Percentiles rank a stretch among this genome's conserved stretches.
These are phyloP conservation scores for Bombycilla garrulus DNA, from an alignment of 2,113 vertebrate genomes.

Conservation along the genomic window DNA sequence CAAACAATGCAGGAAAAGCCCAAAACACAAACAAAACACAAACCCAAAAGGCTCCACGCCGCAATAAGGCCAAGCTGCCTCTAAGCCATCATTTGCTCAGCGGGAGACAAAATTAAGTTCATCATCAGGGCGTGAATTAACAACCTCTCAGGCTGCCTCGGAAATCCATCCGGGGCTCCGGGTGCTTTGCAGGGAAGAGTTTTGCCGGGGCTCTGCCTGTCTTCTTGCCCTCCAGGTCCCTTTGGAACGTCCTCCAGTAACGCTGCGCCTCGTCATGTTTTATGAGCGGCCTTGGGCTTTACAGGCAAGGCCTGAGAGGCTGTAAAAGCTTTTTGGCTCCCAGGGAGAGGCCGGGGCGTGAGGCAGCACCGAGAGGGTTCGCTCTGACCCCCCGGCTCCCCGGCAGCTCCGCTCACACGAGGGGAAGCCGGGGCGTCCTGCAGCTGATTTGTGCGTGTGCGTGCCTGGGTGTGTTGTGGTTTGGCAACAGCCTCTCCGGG, in stretches of 20 bases:
- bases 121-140: constrained; percentile 63
- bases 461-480: background rate
- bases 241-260: constrained; percentile 38
- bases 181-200: constrained; percentile 37
- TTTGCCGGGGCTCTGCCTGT: constrained; percentile 13
- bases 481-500: constrained; percentile 33
- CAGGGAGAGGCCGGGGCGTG: background rate
- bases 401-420: background rate
- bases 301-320: constrained; percentile 43
- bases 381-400: background rate
- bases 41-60: background rate
- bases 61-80: constrained; percentile 30
- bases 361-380: background rate
- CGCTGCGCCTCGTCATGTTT: constrained; percentile 8
- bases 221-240: constrained; percentile 34
- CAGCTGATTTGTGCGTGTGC: background rate
- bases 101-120: constrained; percentile 61
- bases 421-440: background rate
- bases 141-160: constrained; percentile 42
- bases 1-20: background rate
- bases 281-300: constrained; percentile 35
- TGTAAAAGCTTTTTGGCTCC: constrained; percentile 39
- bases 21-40: constrained; percentile 6
- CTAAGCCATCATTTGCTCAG: constrained; percentile 41
- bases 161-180: constrained; percentile 31